Evolutionary conservation across 2,888 invertebrate species (phyloP).

Genomic region (Vanessa cardui): DNA sequence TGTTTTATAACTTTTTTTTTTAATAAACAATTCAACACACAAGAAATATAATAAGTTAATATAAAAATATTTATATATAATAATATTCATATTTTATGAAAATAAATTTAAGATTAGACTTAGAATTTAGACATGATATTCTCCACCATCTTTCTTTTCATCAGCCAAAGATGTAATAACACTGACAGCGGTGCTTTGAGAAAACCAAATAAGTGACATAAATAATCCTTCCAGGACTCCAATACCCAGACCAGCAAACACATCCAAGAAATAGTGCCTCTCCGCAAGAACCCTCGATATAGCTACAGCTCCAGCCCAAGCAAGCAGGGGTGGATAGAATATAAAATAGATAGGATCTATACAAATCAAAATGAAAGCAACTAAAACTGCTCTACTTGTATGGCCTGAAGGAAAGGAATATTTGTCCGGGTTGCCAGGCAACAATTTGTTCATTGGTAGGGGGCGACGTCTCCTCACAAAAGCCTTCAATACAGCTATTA

Average conservation of each 20-base stretch:
- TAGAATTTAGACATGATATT: conserved; percentile 83
- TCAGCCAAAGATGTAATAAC: conserved; percentile 85
- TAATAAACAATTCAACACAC: neutral
- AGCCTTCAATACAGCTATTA: conserved; percentile 91
- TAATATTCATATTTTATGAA: neutral
- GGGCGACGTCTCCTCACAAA: conserved; percentile 90
- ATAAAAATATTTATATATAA: neutral
- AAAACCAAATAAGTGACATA: conserved; percentile 86
- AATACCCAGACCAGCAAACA: conserved; percentile 87
- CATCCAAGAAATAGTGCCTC: conserved; percentile 94
- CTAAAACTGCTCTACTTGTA: conserved; percentile 90
- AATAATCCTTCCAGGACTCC: conserved; percentile 88
- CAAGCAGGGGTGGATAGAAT: conserved; percentile 84
- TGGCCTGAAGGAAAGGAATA: conserved; percentile 98
- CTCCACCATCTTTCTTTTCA: conserved; percentile 87
- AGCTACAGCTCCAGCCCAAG: conserved; percentile 89
- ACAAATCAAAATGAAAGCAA: conserved; percentile 88
- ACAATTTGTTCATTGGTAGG: conserved; percentile 85
- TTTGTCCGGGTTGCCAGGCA: conserved; percentile 91
- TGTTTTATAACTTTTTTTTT: conserved; percentile 6
- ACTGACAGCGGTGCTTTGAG: conserved; percentile 83
- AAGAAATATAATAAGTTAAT: conserved; percentile 2
- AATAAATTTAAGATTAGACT: neutral
- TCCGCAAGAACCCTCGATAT: conserved; percentile 91
- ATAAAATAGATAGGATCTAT: conserved; percentile 84